Evolutionary conservation across 2,113 vertebrate genomes (phyloP).

Genomic region (Cinclus cinclus): DNA sequence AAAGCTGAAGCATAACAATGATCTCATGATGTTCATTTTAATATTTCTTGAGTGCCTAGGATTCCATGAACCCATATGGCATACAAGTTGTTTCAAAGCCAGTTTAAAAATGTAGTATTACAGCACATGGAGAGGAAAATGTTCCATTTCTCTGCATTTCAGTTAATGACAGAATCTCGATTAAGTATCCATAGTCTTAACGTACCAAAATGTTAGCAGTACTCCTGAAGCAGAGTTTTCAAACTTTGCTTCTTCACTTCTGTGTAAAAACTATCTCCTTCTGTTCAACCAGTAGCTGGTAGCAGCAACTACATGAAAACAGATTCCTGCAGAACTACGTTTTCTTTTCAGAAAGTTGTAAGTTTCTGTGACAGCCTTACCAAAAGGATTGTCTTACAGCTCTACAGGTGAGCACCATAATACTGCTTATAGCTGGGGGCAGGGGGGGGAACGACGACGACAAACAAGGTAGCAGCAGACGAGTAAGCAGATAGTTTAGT

Average conservation of each 20-base stretch:
- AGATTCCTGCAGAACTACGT: not conserved
- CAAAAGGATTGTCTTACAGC: not conserved
- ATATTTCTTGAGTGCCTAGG: not conserved
- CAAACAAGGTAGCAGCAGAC: not conserved
- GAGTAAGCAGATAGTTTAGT: not conserved
- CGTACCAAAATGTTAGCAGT: not conserved
- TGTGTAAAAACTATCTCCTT: not conserved
- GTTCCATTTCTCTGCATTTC: not conserved
- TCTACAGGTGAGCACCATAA: not conserved
- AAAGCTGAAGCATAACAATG: not conserved
- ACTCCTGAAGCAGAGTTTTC: not conserved
- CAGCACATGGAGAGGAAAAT: not conserved
- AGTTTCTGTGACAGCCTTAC: not conserved
- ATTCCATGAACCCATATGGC: not conserved
- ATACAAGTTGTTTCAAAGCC: not conserved
- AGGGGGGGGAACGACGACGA: accelerated
- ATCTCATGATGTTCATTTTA: not conserved
- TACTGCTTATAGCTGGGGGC: accelerated
- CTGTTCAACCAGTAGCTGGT: not conserved
- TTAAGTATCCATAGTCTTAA: not conserved
- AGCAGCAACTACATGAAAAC: not conserved
- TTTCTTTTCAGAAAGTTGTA: not conserved
- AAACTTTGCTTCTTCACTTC: not conserved
- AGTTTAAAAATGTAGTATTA: not conserved
- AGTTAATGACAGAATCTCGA: not conserved